Evolutionary conservation across 2,113 vertebrate genomes (phyloP).

Genomic region (Cephalopterus ornatus): DNA sequence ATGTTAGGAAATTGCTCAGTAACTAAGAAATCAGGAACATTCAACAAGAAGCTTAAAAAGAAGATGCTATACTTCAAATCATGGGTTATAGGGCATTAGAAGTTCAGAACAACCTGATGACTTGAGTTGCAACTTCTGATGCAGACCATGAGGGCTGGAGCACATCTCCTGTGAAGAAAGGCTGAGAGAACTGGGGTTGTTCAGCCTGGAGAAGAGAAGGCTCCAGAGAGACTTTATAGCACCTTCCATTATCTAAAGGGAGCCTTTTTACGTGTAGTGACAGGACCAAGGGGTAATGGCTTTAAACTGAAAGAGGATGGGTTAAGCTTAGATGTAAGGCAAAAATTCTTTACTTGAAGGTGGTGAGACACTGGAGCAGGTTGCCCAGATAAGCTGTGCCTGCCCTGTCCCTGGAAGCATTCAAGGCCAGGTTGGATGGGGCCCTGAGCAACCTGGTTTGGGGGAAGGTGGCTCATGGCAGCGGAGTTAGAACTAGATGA

Average conservation of each 20-base stretch:
- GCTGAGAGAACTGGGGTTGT: background rate
- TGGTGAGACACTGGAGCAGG: background rate
- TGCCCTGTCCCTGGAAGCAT: background rate
- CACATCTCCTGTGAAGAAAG: background rate
- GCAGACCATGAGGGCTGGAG: background rate
- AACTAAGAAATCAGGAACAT: background rate
- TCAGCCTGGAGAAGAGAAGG: background rate
- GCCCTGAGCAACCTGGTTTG: background rate
- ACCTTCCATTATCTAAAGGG: background rate
- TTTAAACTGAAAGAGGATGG: background rate
- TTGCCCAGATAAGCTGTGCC: background rate
- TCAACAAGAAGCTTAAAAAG: background rate
- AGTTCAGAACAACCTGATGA: background rate
- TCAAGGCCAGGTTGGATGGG: background rate
- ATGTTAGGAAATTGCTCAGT: background rate
- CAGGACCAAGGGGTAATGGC: background rate
- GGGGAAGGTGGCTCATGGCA: background rate
- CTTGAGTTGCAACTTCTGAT: background rate
- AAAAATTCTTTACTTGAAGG: background rate
- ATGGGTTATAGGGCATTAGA: background rate
- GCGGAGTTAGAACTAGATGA: background rate
- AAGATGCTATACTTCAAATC: background rate
- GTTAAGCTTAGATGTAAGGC: background rate
- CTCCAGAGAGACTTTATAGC: background rate
- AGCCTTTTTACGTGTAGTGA: background rate